A percentile compares a stretch with the other conserved stretches of the same genome.
Evolutionary conservation across 1,140 invertebrate genomes (phyloP).

Genomic region (Sitobion miscanthi): DNA sequence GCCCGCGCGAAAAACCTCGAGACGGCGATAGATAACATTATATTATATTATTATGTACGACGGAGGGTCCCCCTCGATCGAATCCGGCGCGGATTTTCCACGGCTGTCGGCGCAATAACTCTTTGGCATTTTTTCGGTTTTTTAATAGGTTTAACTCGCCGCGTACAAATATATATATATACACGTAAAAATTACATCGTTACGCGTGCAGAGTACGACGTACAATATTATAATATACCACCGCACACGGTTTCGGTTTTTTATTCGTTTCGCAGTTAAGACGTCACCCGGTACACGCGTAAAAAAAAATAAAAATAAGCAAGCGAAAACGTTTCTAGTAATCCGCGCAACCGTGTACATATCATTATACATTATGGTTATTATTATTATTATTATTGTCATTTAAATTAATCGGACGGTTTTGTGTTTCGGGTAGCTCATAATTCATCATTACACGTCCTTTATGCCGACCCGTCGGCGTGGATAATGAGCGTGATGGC

Average conservation of each 20-base stretch:
- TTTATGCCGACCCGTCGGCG: slow-evolving; percentile 41
- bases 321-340: slow-evolving; percentile 9
- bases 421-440: slow-evolving; percentile 37
- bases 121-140: not conserved
- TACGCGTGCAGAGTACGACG: not conserved
- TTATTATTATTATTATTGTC: slow-evolving; percentile 16
- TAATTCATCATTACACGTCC: slow-evolving; percentile 55
- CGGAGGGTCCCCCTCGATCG: no score
- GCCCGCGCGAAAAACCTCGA: not conserved
- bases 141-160: slow-evolving; percentile 34
- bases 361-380: not conserved
- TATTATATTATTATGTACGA: no score
- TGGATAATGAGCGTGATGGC: slow-evolving; percentile 35
- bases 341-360: not conserved
- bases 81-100: slow-evolving; percentile 39
- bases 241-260: no score
- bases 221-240: not conserved
- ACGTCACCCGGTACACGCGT: not conserved
- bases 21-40: not conserved
- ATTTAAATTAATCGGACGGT: slow-evolving; percentile 50
- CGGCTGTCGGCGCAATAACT: slow-evolving; percentile 50
- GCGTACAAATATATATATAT: not conserved
- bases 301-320: not conserved
- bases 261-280: slow-evolving; percentile 40
- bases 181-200: not conserved